Evolutionary conservation across 2,113 vertebrate genomes (phyloP).

Genomic region (Benitochromis conjunctus): DNA sequence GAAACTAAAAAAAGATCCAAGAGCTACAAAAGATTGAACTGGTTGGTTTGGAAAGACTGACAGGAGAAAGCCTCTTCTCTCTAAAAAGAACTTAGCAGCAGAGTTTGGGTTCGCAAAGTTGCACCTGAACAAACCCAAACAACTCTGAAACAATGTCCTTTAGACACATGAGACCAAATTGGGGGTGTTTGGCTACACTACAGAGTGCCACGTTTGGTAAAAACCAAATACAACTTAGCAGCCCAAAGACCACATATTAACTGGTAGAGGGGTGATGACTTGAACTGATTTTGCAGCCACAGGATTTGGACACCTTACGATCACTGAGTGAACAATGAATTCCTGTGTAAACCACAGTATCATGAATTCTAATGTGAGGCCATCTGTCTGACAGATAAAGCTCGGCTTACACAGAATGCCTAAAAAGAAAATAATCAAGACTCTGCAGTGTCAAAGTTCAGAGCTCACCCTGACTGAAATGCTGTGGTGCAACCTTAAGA

Average conservation of each 20-base stretch:
- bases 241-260: background rate
- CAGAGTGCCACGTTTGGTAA: background rate
- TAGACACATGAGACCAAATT: background rate
- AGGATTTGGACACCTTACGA: background rate
- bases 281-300: background rate
- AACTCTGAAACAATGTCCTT: background rate
- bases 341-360: background rate
- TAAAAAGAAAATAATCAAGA: background rate
- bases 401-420: background rate
- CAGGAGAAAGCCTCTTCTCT: background rate
- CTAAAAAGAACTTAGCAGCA: background rate
- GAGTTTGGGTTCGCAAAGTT: background rate
- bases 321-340: background rate
- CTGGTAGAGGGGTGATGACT: background rate
- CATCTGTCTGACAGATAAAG: background rate
- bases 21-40: background rate
- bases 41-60: background rate
- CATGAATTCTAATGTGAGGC: background rate
- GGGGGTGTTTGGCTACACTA: background rate
- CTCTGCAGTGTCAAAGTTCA: background rate
- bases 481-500: background rate
- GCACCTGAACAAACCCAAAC: background rate
- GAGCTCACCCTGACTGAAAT: background rate
- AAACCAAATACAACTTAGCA: background rate
- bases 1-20: background rate